Base-by-base conservation (phyloP, 2,888 invertebrate species). In the Venusia cambrica region DNA sequence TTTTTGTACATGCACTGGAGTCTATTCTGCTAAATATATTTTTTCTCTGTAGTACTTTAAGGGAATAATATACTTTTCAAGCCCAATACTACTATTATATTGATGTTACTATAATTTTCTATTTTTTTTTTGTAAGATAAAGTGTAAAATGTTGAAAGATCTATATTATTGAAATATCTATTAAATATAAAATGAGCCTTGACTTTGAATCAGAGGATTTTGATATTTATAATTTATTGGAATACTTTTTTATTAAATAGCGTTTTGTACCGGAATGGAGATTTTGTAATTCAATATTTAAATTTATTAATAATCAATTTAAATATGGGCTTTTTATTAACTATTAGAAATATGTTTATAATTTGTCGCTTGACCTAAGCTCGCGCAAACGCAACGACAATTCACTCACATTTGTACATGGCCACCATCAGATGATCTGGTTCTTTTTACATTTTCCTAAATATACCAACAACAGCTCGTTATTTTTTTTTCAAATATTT, bases 371-470 rank as follows among this genome's bases (percentile, higher is more conserved):
- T 67, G 66, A 48, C 53, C 72, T 76, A 74, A 55, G 51, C 45
- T 48, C 39, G 51, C 54, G 33, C 69, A 54, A 58, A 57, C 59
- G 60, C 72, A 65, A 77, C 64, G 74, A 69, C 76, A 60, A 31
- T 69, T 74, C 84, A 84, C 81, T 74, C 37, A 42, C 59, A 89
- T 90, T 91, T 91, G 90, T 91, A 91, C 90, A 90, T 90, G 88
- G 87, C 73, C 81, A 89, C 87, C 90, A 91, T 90, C 90, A 91
- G 90, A 90, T 91, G 90, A 90, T 90, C 90, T 90, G 90, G 75
- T 76, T 81, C 60, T 59, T 58, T 77, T 80, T 73, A 79, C 77
- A 80, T 81, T 87, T 85, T 77, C 63, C 85, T 87, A 87, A 87
- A 87, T 84, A 87, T 87, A 87, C 84, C 87, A 87, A 87, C 87